Conservation (phyloP, 1,140 invertebrate species). For the Lucilia cuprina region DNA sequence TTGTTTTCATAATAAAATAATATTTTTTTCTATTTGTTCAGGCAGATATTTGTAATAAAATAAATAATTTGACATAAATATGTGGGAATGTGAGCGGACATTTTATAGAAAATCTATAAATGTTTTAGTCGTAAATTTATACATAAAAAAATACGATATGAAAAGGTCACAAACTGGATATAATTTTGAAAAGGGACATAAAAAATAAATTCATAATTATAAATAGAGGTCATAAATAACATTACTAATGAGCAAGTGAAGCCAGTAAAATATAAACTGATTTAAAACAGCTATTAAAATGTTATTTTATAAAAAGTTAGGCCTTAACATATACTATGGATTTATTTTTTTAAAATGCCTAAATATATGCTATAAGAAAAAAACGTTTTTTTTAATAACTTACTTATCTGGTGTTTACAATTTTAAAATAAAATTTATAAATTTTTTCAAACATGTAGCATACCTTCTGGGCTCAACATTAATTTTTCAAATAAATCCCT, state of each 20-base stretch:
- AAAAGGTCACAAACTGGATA: not conserved
- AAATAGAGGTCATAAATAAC: too few relatives aligned
- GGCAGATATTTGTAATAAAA: not conserved
- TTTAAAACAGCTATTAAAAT: not conserved
- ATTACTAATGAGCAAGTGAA: too few relatives aligned
- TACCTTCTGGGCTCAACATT: not conserved
- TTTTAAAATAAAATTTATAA: not conserved
- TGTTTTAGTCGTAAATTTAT: not conserved
- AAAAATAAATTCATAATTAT: not conserved
- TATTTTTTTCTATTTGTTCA: not conserved
- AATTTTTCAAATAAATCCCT: not conserved
- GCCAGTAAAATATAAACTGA: not conserved
- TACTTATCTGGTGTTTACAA: not conserved
- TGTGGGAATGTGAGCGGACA: not conserved
- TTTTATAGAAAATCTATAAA: not conserved
- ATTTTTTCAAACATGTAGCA: not conserved
- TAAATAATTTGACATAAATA: slow-evolving; percentile 4
- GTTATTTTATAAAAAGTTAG: not conserved
- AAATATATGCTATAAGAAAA: not conserved
- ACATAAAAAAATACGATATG: not conserved
- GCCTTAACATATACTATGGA: not conserved
- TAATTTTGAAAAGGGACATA: not conserved
- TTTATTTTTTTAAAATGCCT: not conserved
- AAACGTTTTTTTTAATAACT: not conserved
- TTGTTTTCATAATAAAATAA: too few relatives aligned